phyloP scores from a whole-genome alignment of 2,888 invertebrate species.

The Pandemis heparana region DNA sequence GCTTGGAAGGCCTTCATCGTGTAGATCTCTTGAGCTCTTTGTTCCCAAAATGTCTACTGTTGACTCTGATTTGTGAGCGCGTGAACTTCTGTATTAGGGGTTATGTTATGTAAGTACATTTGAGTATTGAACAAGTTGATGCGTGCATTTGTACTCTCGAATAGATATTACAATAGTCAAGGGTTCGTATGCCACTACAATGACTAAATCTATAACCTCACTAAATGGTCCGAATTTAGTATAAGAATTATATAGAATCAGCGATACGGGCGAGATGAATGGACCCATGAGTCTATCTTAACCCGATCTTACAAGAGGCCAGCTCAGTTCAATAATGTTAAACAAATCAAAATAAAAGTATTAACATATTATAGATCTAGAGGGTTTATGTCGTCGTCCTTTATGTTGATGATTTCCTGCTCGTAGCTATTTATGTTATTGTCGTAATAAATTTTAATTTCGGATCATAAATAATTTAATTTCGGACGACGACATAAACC shows the following conservation, averaged over 20 bases:
- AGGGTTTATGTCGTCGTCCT: conserved; percentile 62
- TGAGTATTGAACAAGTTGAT: conserved; percentile 57
- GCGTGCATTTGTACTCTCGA: conserved; percentile 72
- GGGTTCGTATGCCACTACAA: conserved; percentile 59
- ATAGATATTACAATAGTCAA: conserved; percentile 61
- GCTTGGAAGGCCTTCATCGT: not conserved
- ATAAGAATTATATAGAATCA: conserved; percentile 57
- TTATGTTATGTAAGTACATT: conserved; percentile 32
- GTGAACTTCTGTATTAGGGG: conserved; percentile 43
- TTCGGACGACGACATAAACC: conserved; percentile 71
- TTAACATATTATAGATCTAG: conserved; percentile 45
- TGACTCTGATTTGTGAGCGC: conserved; percentile 9
- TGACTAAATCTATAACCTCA: conserved; percentile 65
- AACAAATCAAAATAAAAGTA: conserved; percentile 49
- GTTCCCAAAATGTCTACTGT: not conserved
- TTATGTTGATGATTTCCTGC: conserved; percentile 20
- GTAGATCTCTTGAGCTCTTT: not conserved
- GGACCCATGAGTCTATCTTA: conserved; percentile 55
- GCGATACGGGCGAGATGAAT: conserved; percentile 50
- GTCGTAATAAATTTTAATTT: conserved; percentile 70
- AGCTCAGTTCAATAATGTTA: conserved; percentile 54
- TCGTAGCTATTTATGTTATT: conserved; percentile 55
- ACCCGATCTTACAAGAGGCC: conserved; percentile 61
- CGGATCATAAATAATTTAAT: conserved; percentile 68
- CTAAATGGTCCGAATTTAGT: conserved; percentile 77